Conservation (phyloP, 2,888 invertebrate genomes). For the Ceriagrion tenellum region DNA sequence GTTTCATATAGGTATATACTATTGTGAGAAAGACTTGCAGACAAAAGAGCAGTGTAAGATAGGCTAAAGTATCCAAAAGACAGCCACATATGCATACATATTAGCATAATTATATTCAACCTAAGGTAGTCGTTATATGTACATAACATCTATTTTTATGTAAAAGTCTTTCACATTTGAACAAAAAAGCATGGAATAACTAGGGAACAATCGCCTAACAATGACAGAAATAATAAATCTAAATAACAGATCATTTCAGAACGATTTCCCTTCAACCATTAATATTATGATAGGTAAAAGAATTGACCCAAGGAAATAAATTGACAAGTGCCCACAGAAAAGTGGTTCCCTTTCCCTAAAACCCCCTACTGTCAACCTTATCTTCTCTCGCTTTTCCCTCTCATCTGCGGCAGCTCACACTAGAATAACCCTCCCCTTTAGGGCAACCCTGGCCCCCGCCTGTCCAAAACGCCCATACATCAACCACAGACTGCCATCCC, state of each 20-base stretch:
- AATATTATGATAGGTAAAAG: neutral
- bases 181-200: too few relatives aligned
- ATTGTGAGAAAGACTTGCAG: too few relatives aligned
- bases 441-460: neutral
- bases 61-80: too few relatives aligned
- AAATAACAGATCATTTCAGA: neutral
- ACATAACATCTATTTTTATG: too few relatives aligned
- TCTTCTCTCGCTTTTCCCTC: neutral
- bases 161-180: too few relatives aligned
- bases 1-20: too few relatives aligned
- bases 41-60: too few relatives aligned
- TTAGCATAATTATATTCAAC: too few relatives aligned
- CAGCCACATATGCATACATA: too few relatives aligned
- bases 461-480: neutral
- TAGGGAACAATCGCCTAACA: neutral
- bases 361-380: neutral
- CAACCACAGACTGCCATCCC: neutral
- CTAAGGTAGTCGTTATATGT: too few relatives aligned
- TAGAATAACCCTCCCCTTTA: neutral
- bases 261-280: neutral
- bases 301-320: neutral
- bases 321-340: neutral
- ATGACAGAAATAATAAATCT: neutral
- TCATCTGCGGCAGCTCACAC: neutral
- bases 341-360: neutral